phyloP scores from a whole-genome alignment of 2,797 vertebrate species.

The Furcifer pardalis region DNA sequence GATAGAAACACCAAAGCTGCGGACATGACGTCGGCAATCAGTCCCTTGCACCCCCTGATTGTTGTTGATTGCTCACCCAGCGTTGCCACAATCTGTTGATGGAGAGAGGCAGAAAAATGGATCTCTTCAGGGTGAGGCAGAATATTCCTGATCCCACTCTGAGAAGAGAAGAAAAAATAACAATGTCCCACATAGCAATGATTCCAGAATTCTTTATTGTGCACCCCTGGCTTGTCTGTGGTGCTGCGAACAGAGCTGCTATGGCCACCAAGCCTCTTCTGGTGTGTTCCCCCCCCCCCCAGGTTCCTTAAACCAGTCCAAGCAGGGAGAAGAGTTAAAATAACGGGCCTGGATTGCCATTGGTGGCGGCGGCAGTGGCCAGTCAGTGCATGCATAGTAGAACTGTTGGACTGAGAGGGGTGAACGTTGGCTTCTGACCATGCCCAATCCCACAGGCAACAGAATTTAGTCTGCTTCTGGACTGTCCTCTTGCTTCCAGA shows the following conservation, averaged over 20 bases:
- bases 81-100: slow-evolving; percentile 28
- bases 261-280: neutral
- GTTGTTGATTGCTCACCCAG: neutral
- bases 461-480: slow-evolving; percentile 16
- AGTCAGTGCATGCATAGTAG: slow-evolving; percentile 41
- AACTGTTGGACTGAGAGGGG: slow-evolving; percentile 28
- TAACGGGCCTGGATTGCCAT: slow-evolving; percentile 5
- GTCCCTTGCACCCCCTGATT: neutral
- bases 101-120: neutral
- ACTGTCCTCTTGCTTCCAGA: slow-evolving; percentile 6
- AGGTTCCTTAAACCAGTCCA: slow-evolving; percentile 9
- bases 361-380: neutral
- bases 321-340: neutral
- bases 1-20: slow-evolving; percentile 26
- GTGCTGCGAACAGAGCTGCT: neutral
- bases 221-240: slow-evolving; percentile 5
- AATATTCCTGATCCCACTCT: slow-evolving; percentile 7
- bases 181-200: neutral
- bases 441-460: neutral
- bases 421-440: neutral
- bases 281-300: neutral
- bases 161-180: neutral
- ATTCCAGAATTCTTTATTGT: slow-evolving; percentile 8
- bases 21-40: neutral
- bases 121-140: slow-evolving; percentile 20